Evolutionary conservation across 2,888 invertebrate species (phyloP), one percentile per base, ranked within the genome.

Genomic region (Achlya flavicornis): DNA sequence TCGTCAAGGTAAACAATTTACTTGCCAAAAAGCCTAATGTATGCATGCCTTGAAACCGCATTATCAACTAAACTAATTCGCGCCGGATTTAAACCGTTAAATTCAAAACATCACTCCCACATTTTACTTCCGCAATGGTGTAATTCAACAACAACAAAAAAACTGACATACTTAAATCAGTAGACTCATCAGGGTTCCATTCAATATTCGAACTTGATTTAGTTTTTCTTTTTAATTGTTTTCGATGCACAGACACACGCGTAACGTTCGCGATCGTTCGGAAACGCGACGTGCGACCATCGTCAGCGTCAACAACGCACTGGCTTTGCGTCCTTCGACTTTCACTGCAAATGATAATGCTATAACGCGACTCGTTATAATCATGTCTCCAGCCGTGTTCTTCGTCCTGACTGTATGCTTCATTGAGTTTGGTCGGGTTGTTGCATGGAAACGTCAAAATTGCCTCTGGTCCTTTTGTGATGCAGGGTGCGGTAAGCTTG

Each of bases 151-250:
- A 77, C 73, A 69, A 75, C 73, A 75, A 80, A 77, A 35, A 85
- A 84, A 81, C 83, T 84, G 82, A 86, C 91, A 89, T 91, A 92
- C 90, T 91, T 90, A 88, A 84, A 85, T 84, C 87, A 88, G 89
- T 81, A 74, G 78, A 70, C 48, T 65, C 41, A 41, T 60, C 41
- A 60, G 60, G 41, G 19, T 43, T 60, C 60, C 60, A 60, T 59
- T 41, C 11, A 59, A 19, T n/a, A 53, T 53, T 60, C 60, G 60
- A 60, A 60, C 60, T 59, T 60, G 41, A 48, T 53, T 19, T 53
- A 7, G 26, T 53, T 26, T 41, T 60, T 46, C 46, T 46, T 46
- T 41, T 46, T n/a, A 46, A 46, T 46, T 43, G 41, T 41, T 60
- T 41, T 60, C 41, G 60, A 26, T 16, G 41, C 60, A 60, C 60